Conservation (phyloP, 2,797 vertebrate genomes). For the Cossypha caffra region DNA sequence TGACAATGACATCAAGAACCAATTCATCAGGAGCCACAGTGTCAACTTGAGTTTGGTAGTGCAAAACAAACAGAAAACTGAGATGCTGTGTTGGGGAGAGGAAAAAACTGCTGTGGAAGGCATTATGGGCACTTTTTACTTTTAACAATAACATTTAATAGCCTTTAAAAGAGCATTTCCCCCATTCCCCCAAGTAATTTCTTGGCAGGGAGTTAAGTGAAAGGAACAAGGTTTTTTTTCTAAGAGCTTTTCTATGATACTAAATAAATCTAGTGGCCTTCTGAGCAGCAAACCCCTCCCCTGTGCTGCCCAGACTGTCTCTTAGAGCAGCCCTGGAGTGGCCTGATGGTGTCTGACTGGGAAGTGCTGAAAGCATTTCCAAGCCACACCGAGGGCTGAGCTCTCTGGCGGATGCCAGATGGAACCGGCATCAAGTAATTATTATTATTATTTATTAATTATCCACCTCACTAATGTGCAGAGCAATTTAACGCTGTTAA, state of each 20-base stretch:
- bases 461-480: slow-evolving; percentile 52
- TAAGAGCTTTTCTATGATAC: slow-evolving; percentile 43
- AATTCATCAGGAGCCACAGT: slow-evolving; percentile 38
- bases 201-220: slow-evolving; percentile 57
- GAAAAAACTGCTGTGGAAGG: slow-evolving; percentile 51
- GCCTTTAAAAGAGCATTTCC: slow-evolving; percentile 63
- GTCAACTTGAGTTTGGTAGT: slow-evolving; percentile 25
- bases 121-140: slow-evolving; percentile 56
- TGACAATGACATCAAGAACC: slow-evolving; percentile 24
- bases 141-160: slow-evolving; percentile 67
- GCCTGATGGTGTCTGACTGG: slow-evolving; percentile 50
- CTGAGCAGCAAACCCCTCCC: slow-evolving; percentile 9
- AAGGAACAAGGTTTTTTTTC: slow-evolving; percentile 38
- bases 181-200: slow-evolving; percentile 64
- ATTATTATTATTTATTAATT: slow-evolving; percentile 72
- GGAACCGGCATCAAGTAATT: slow-evolving; percentile 22
- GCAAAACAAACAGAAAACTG: slow-evolving; percentile 53
- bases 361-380: slow-evolving; percentile 47
- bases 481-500: slow-evolving; percentile 36
- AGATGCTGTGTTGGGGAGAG: slow-evolving; percentile 16
- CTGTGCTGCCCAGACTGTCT: slow-evolving; percentile 33
- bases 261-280: slow-evolving; percentile 51
- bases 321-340: slow-evolving; percentile 9
- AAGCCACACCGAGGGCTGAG: slow-evolving; percentile 17
- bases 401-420: not conserved